Conservation (phyloP, 37 sponge, comb jelly and placozoan species). For the Aplysina aerophoba region DNA sequence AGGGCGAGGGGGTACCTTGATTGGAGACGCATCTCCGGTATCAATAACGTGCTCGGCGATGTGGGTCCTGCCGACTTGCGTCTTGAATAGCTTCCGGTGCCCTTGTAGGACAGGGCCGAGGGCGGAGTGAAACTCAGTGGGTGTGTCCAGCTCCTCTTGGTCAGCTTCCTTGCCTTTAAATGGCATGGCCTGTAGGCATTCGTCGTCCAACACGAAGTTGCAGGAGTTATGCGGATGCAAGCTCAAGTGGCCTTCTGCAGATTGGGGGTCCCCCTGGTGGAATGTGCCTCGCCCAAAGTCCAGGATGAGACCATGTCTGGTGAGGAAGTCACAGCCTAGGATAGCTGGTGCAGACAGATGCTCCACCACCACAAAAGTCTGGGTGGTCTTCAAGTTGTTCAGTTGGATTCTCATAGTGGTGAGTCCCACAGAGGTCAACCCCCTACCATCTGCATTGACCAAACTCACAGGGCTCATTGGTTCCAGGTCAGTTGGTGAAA, state of each 20-base stretch:
- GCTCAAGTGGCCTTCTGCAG: not conserved
- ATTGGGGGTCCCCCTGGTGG: not conserved
- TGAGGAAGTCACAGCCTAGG: constrained; percentile 13
- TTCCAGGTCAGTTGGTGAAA: not conserved
- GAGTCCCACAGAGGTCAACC: not conserved
- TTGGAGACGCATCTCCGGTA: constrained; percentile 5
- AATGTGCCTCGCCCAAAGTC: constrained; percentile 1
- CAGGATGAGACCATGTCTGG: not conserved
- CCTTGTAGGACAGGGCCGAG: not conserved
- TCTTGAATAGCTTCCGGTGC: not conserved
- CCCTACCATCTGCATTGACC: constrained; percentile 25
- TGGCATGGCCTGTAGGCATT: not conserved
- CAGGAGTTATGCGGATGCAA: not conserved
- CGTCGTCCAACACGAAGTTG: not conserved
- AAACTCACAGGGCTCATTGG: not conserved
- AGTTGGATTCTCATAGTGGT: not conserved
- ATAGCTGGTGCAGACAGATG: constrained; percentile 12
- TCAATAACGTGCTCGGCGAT: not conserved
- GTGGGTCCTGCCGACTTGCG: constrained; percentile 1
- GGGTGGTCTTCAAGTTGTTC: not conserved
- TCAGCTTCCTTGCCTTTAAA: not conserved
- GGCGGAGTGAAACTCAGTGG: not conserved
- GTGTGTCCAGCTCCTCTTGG: not conserved
- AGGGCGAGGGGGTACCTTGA: constrained; percentile 13
- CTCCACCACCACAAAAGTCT: not conserved